Evolutionary conservation across 2,888 invertebrate species (phyloP), one percentile per base, ranked within the genome.

Genomic region (Gnatocerus cornutus): DNA sequence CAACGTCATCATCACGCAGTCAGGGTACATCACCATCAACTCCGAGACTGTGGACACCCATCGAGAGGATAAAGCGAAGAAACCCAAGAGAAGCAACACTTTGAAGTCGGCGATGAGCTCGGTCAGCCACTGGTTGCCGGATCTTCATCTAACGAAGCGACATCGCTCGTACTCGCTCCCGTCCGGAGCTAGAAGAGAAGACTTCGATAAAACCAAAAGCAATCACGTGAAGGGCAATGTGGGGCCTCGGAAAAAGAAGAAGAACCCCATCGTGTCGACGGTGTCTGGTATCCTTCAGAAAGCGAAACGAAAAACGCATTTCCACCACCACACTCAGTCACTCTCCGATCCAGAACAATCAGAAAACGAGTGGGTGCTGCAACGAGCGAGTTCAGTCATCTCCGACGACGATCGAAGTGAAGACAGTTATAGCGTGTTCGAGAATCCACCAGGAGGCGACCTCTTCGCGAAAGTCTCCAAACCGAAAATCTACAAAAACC

Each of bases 211-310:
- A 85, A 87, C 83, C 84, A 86, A 83, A 6, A 69, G 59, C n/a
- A 41, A 73, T 70, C 63, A 83, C 77, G 58, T 82, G 77, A 76
- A 83, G 76, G 75, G 68, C 64, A 67, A 77, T 73, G 10, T 73
- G 65, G 72, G 68, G 30, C 71, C 77, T 8, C 85, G 86, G 77
- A 91, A 92, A 79, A 93, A 93, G 85, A 94, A 93, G 83, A 93
- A 93, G 80, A 92, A 93, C 75, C 91, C 92, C 3, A 87, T 96
- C 59, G 93, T 94, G 0, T 91, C 94, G 0, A 95, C 95, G 0
- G 92, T 96, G 85, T 94, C 94, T 0, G 94, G 93, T 14, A 90
- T 96, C 71, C 86, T 96, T 76, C 94, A 94, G 83, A 95, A 95
- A 86, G 95, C 95, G 0, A 93, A 94, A 81, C 84, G 92, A 77